These are phyloP conservation scores for Tapera naevia DNA, from an alignment of 2,797 vertebrate species.

Conservation along the genomic window DNA sequence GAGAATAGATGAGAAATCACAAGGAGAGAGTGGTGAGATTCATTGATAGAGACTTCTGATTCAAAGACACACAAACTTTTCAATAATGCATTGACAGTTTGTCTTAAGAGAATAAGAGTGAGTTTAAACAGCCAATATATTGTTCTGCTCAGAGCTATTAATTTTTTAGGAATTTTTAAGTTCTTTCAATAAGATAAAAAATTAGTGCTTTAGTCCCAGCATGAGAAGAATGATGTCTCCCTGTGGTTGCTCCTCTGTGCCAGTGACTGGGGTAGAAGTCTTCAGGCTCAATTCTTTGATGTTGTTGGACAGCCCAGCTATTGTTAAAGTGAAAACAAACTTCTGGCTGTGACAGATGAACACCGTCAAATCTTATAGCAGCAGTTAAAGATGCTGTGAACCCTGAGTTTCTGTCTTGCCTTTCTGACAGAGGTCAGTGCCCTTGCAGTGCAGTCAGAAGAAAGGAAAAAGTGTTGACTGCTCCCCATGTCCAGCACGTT, in stretches of 20 bases:
- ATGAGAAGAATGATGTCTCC: neutral
- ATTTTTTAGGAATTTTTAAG: neutral
- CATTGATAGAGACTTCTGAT: neutral
- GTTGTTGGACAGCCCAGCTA: neutral
- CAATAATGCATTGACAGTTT: neutral
- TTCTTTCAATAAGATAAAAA: neutral
- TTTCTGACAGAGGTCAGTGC: neutral
- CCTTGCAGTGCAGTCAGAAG: neutral
- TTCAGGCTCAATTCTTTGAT: neutral
- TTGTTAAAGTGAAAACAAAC: neutral
- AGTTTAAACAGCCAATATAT: neutral
- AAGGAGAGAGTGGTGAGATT: neutral
- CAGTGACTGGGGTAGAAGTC: neutral
- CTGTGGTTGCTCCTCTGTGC: neutral
- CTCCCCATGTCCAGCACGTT: rapidly evolving
- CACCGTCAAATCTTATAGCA: neutral
- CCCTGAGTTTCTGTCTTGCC: neutral
- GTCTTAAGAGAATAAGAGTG: neutral
- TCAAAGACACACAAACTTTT: neutral
- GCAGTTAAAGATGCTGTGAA: neutral
- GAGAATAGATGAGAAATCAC: neutral
- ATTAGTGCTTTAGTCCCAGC: neutral
- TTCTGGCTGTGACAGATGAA: neutral
- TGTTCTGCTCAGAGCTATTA: neutral
- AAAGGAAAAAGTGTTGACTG: neutral